Base-by-base conservation (phyloP, 92 coral and sea anemone genomes). In the Micromussa lordhowensis region DNA sequence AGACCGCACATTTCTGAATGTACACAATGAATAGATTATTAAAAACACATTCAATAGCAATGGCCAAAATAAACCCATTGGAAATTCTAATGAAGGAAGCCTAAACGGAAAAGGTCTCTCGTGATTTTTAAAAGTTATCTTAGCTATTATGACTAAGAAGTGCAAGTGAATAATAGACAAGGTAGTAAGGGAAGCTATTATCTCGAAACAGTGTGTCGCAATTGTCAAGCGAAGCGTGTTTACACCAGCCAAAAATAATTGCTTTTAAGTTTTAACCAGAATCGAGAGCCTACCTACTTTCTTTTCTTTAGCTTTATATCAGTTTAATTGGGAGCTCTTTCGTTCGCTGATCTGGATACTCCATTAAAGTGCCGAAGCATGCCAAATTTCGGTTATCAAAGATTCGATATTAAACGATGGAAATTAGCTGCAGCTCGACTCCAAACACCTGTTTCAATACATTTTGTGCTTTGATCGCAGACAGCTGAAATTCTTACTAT, bases 11-110 rank as follows among this genome's bases (percentile, higher is more conserved):
- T 92, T 94, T 95, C 88, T 94, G 92, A 94, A 94, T 93, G 98
- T 95, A 95, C 98, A 95, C 98, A 95, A 95, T 92, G 93, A 93
- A 78, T 88, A 82, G 95, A 90, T 95, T 95, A 95, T 95, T 95
- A 94, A 95, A 95, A 94, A 93, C 94, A 89, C 88, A 92, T 95
- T 95, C 90, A 92, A 90, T 88, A 93, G 94, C 93, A 88, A 84
- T 85, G 95, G 92, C 92, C 93, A 92, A 95, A 93, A 83, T 92
- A 88, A 86, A 91, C 92, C 90, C 75, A 91, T 95, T 94, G 95
- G 93, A 94, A 92, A 90, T 92, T 88, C 95, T 95, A 95, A 95
- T 95, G 90, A 87, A 64, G 85, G 76, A 18, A 80, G 90, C 24
- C 30, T 36, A 80, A 87, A 87, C 85, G 85, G 85, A 86, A 86